Conservation (phyloP, 2,113 vertebrate genomes). For the Gorsachius goisagi region DNA sequence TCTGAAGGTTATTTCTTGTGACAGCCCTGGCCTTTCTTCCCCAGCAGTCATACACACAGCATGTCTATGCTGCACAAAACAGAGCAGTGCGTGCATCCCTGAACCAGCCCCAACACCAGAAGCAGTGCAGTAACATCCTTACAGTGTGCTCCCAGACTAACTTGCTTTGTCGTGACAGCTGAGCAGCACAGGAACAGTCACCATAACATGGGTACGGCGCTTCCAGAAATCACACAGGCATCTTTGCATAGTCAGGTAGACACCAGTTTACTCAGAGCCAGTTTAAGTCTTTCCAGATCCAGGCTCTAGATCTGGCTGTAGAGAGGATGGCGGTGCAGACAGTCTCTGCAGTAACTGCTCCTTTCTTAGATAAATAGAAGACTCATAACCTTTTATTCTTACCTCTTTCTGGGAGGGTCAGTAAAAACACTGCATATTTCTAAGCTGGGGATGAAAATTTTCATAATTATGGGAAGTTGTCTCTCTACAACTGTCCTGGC, state of each 20-base stretch:
- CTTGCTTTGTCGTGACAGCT: background rate
- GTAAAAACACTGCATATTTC: background rate
- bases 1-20: background rate
- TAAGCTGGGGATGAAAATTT: background rate
- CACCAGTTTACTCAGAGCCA: background rate
- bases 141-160: background rate
- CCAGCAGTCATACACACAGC: background rate
- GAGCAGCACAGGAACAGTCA: background rate
- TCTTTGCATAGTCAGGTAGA: background rate
- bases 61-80: fast-evolving
- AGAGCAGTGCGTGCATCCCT: background rate
- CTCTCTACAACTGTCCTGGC: background rate
- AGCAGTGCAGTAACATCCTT: background rate
- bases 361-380: background rate
- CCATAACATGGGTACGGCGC: fast-evolving
- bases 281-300: background rate
- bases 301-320: background rate
- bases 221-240: background rate
- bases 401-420: background rate
- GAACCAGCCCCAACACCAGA: background rate
- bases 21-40: background rate
- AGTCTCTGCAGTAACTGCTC: background rate
- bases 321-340: background rate
- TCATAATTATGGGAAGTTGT: background rate
- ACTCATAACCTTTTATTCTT: background rate